phyloP scores from a whole-genome alignment of 2,888 invertebrate species.

The Cephus runcator region DNA sequence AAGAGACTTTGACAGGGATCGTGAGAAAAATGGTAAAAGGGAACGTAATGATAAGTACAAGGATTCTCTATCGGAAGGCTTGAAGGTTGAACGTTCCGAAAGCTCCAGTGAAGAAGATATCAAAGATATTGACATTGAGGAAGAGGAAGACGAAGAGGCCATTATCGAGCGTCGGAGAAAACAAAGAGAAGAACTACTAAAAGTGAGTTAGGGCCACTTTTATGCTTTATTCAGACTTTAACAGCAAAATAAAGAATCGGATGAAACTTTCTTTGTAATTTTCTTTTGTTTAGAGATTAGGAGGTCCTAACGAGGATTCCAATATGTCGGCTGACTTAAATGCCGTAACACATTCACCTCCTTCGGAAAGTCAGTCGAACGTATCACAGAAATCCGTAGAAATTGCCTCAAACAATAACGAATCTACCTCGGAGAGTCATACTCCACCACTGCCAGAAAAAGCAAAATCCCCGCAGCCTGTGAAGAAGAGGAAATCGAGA shows the following conservation, averaged over 20 bases:
- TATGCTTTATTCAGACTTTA: not conserved
- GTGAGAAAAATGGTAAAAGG: conserved; percentile 61
- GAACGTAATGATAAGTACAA: conserved; percentile 70
- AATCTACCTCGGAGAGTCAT: conserved; percentile 56
- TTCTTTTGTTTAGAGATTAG: conserved; percentile 66
- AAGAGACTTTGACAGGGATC: conserved; percentile 61
- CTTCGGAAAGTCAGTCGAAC: conserved; percentile 32
- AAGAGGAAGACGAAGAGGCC: conserved; percentile 92
- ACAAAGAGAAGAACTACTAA: conserved; percentile 87
- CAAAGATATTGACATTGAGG: conserved; percentile 78
- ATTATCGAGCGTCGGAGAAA: conserved; percentile 90
- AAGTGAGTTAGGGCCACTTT: conserved; percentile 68
- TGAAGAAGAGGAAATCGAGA: conserved; percentile 51
- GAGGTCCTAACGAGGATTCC: conserved; percentile 71
- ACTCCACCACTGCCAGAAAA: conserved; percentile 60
- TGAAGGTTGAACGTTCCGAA: conserved; percentile 74
- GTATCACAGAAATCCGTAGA: conserved; percentile 50
- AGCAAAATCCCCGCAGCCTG: conserved; percentile 44
- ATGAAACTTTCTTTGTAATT: conserved; percentile 9
- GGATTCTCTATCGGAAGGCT: conserved; percentile 83
- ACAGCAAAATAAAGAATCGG: not conserved
- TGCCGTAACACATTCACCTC: conserved; percentile 36
- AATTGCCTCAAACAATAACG: conserved; percentile 56
- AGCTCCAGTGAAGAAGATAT: conserved; percentile 79
- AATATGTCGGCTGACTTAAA: conserved; percentile 56